phyloP scores from a whole-genome alignment of 2,113 vertebrate species.

The Sakesphorus luctuosus region DNA sequence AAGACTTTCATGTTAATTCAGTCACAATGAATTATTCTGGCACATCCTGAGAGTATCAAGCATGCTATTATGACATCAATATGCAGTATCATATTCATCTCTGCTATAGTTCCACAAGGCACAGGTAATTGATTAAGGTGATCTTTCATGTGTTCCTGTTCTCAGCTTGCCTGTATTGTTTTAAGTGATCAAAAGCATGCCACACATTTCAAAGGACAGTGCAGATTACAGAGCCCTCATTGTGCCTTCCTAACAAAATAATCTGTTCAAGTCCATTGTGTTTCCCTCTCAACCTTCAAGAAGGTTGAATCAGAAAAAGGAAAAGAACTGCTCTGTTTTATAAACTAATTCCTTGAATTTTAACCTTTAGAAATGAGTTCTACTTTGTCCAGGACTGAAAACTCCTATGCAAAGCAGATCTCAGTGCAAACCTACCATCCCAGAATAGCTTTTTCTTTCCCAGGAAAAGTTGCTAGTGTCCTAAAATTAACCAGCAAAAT shows the following conservation, averaged over 20 bases:
- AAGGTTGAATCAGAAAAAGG: not conserved
- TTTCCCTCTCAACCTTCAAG: not conserved
- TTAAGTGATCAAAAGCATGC: not conserved
- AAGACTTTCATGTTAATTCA: conserved; percentile 9
- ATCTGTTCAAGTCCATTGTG: not conserved
- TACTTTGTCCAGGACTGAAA: not conserved
- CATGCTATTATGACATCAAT: not conserved
- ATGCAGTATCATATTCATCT: not conserved
- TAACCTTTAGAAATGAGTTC: not conserved
- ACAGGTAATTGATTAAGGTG: not conserved
- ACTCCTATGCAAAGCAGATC: not conserved
- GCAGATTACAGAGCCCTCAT: not conserved
- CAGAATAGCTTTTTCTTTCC: not conserved
- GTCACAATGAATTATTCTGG: not conserved
- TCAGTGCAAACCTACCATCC: not conserved
- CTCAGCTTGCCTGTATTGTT: not conserved
- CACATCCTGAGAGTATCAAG: not conserved
- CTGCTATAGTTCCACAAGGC: not conserved
- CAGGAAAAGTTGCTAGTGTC: not conserved
- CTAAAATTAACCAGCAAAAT: not conserved
- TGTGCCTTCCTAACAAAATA: not conserved
- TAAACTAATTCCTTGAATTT: not conserved
- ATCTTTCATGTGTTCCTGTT: not conserved
- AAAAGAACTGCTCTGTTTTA: not conserved
- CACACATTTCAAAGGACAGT: not conserved